phyloP scores from a whole-genome alignment of 2,113 vertebrate genomes.

The Atlantisia rogersi region DNA sequence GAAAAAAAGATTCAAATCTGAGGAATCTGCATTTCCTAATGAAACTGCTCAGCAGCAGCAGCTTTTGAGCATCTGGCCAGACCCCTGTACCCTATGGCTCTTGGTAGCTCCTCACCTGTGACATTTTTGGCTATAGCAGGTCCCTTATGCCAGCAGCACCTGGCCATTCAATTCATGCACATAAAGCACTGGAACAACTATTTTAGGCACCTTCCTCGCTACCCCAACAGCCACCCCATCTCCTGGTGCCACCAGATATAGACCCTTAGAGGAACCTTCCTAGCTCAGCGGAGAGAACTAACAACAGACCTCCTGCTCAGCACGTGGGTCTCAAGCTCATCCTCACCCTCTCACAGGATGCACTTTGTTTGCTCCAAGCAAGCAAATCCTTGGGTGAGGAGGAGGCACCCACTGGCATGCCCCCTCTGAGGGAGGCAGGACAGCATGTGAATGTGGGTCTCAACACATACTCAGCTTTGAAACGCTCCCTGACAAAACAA shows the following conservation, averaged over 20 bases:
- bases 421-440: neutral
- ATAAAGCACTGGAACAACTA: neutral
- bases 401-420: neutral
- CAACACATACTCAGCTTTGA: neutral
- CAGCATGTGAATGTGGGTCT: accelerated
- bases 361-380: neutral
- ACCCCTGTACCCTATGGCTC: neutral
- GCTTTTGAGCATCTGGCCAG: neutral
- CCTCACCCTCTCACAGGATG: neutral
- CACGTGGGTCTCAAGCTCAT: neutral
- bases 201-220: neutral
- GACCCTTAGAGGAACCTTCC: neutral
- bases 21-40: neutral
- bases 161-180: neutral
- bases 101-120: neutral
- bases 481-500: neutral
- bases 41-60: neutral
- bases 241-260: neutral
- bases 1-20: neutral
- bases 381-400: neutral
- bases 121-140: neutral
- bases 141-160: neutral
- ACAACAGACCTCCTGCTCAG: neutral
- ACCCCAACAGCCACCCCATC: neutral
- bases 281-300: neutral